These are phyloP conservation scores for Drosophila sp. DNA, from an alignment of 1,140 invertebrate genomes.

Conservation along the genomic window DNA sequence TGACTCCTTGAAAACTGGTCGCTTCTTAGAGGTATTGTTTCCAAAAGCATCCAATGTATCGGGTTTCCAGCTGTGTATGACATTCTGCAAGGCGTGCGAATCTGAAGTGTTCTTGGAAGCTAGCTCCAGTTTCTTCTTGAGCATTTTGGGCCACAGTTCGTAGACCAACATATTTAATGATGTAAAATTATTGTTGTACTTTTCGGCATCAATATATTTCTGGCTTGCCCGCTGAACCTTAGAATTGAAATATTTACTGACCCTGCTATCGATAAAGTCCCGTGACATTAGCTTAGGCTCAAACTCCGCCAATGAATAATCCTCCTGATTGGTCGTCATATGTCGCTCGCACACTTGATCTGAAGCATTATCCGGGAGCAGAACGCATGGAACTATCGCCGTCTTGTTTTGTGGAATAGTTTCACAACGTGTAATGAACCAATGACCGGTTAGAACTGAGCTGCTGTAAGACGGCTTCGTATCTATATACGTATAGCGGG, in stretches of 20 bases:
- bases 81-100: background rate
- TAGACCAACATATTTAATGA: conserved; percentile 49
- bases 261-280: background rate
- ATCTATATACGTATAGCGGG: conserved; percentile 29
- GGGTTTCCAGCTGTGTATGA: background rate
- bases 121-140: background rate
- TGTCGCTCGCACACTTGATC: conserved; percentile 25
- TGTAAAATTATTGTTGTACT: conserved; percentile 48
- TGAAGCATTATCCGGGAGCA: background rate
- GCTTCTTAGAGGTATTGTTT: conserved; percentile 23
- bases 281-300: background rate
- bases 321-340: conserved; percentile 24
- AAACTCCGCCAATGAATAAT: conserved; percentile 12
- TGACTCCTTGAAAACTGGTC: background rate
- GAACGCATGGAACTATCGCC: conserved; percentile 38
- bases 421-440: conserved; percentile 16
- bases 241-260: conserved; percentile 7
- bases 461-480: conserved; percentile 41
- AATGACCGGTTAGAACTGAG: conserved; percentile 36
- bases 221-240: conserved; percentile 5
- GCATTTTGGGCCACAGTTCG: conserved; percentile 38
- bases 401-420: conserved; percentile 2
- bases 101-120: background rate
- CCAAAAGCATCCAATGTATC: conserved; percentile 42
- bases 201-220: conserved; percentile 24